Percentiles rank a stretch among this genome's conserved stretches.
These are phyloP conservation scores for Bettongia penicillata DNA, from an alignment of 2,113 vertebrate genomes.

Conservation along the genomic window DNA sequence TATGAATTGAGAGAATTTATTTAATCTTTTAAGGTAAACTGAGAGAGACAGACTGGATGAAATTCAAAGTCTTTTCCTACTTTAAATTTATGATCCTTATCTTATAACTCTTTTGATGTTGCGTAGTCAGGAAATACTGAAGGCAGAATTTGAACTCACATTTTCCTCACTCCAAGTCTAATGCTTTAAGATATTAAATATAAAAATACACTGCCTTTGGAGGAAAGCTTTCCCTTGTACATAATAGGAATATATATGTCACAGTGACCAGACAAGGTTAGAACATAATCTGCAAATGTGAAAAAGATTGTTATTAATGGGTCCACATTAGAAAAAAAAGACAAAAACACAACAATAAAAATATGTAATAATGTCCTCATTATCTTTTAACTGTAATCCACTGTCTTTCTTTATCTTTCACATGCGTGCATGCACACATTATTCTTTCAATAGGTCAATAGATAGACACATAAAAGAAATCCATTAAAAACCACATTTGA, in stretches of 20 bases:
- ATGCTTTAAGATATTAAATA: neutral
- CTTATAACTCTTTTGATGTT: neutral
- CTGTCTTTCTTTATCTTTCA: too few species aligned
- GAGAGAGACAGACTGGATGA: neutral
- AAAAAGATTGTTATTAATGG: neutral
- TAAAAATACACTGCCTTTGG: neutral
- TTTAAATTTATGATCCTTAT: neutral
- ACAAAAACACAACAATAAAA: neutral
- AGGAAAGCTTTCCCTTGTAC: neutral
- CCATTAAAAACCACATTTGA: conserved; percentile 18
- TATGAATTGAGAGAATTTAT: neutral
- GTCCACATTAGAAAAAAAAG: neutral
- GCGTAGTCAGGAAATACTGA: neutral
- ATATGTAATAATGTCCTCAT: neutral
- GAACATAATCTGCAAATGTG: neutral
- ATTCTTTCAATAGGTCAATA: neutral
- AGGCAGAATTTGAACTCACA: neutral
- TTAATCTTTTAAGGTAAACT: conserved; percentile 9
- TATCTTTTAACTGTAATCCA: neutral
- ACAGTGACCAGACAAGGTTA: conserved; percentile 17
- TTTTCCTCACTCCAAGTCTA: neutral
- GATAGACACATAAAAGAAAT: conserved; percentile 35
- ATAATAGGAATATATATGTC: neutral
- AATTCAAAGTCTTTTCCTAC: neutral
- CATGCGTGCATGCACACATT: neutral